Base-by-base conservation (phyloP, 2,797 vertebrate genomes). In the Gastrophryne carolinensis region DNA sequence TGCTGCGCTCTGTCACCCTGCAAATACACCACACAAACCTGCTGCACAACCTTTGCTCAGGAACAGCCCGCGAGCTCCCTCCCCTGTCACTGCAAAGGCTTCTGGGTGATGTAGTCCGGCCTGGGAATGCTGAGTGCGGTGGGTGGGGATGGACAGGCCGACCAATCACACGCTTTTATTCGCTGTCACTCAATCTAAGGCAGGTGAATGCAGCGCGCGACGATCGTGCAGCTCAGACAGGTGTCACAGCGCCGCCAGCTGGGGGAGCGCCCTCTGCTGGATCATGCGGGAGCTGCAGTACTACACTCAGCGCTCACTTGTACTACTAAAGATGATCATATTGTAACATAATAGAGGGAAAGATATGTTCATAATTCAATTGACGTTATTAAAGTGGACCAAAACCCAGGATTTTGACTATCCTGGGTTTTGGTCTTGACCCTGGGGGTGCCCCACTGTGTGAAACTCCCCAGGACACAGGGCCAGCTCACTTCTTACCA, bases 91-190 rank as follows among this genome's bases (percentile, higher is more conserved):
- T n/a, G n/a, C 26, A 63, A 23, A 75, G 90, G 80, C 87, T 69
- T 81, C 53, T 92, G 92, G 92, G 90, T 83, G 87, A 77, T 87
- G 86, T 79, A 86, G 91, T 92, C 41, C 35, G 23, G 29, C 29
- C 50, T 37, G 3, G n/a, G 69, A 66, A 50, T 72, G 75, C 37
- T 3, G 44, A 5, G 67, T 27, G 19, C 34, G 37, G 75, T 58
- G 35, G 72, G 72, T 29, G 63, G 72, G 37, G 63, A 60, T 60
- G 68, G 57, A 58, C 32, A 37, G 57, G 41, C 35, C 24, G 24
- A 49, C 9, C 3, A 54, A 26, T 41, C 21, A 64, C 37, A 29
- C 72, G 57, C 50, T 6, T 50, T 54, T 11, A 39, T 54, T 34
- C 71, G 63, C 47, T 29, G 58, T 24, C 35, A 54, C 19, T 30